These are phyloP conservation scores for Aldrovandia affinis DNA, from an alignment of 2,797 vertebrate species.

Conservation along the genomic window DNA sequence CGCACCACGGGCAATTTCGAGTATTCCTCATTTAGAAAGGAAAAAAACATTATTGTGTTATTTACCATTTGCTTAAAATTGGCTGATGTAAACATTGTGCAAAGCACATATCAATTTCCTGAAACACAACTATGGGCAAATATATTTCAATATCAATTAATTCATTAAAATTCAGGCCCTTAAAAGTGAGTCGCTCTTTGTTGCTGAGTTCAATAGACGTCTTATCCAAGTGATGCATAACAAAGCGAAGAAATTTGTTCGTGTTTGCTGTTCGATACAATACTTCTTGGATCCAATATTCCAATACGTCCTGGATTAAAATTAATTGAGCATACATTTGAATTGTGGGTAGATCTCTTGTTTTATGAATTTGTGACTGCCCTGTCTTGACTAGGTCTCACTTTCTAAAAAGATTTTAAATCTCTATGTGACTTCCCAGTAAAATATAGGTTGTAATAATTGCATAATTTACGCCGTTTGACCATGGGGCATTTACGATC, in stretches of 20 bases:
- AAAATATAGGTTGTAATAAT: not conserved
- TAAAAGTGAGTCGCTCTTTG: not conserved
- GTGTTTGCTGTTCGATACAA: not conserved
- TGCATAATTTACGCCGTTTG: not conserved
- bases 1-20: not conserved
- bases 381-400: not conserved
- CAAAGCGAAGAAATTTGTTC: not conserved
- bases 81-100: not conserved
- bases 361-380: not conserved
- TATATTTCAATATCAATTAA: not conserved
- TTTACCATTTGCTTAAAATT: not conserved
- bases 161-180: not conserved
- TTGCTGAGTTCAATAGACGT: not conserved
- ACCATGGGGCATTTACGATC: not conserved
- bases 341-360: no score
- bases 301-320: not conserved
- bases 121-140: not conserved
- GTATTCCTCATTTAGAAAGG: not conserved
- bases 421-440: not conserved
- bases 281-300: not conserved
- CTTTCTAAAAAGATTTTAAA: not conserved
- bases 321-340: not conserved
- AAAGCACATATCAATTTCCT: no score
- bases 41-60: not conserved
- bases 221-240: not conserved